Evolutionary conservation across 2,113 vertebrate species (phyloP), one percentile per base, ranked within the genome.

Genomic region (Pipa parva): DNA sequence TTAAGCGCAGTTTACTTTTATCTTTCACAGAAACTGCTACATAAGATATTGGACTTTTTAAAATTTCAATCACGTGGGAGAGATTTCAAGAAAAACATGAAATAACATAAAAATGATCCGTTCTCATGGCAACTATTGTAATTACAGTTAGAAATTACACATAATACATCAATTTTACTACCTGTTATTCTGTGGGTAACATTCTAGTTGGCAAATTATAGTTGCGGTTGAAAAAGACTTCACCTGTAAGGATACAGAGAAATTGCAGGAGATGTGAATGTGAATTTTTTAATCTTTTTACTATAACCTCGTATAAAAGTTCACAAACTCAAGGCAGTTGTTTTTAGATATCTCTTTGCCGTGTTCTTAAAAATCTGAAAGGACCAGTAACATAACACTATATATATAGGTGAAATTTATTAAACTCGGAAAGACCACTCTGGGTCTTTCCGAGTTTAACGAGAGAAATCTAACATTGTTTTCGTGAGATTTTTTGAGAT

Each of bases 81-180:
- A 50, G 45, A 52, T 22, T 27, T 17, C 46, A 28, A 60, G 46
- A 22, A 59, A 55, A 29, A 56, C 65, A 60, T 27, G 18, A 68
- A 68, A 51, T 50, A 59, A n/a, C 56, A 28, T 45, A 68, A 59
- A 52, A 49, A 33, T 52, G 17, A 51, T 51, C 45, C 36, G 29
- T 60, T 68, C 65, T 51, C 31, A 22, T 20, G 21, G 56, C 49
- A 52, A 68, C 56, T 52, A 60, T 60, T 52, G 45, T 68, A 68
- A 68, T 68, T 59, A 68, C 56, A 39, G 46, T 21, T 59, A 42
- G 56, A 68, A 68, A 68, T 68, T 28, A 60, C 56, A 50, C 65
- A 59, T 68, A 68, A 68, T 68, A 52, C 45, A 51, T 51, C 65
- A 33, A 33, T 68, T 59, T 39, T 59, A 50, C 45, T 60, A 52